Conservation (phyloP, 2,888 invertebrate genomes). For the Balanococcus diminutus region DNA sequence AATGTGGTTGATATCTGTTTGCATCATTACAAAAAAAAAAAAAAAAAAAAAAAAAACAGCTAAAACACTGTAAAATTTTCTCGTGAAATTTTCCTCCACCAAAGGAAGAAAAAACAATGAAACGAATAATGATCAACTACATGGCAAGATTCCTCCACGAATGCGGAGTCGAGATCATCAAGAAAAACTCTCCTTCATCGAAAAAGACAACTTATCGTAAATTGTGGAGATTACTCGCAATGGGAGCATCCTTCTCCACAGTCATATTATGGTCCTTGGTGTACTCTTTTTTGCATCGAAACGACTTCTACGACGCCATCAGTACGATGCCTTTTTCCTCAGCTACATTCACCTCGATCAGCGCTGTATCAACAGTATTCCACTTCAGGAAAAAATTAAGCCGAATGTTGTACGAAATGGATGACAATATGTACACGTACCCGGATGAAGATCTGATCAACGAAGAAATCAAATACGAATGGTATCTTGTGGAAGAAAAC, state of each 20-base stretch:
- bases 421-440: conserved; percentile 7
- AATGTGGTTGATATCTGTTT: too few species aligned
- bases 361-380: neutral
- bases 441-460: neutral
- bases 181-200: neutral
- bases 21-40: too few species aligned
- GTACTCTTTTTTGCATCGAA: neutral
- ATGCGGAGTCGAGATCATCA: neutral
- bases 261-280: neutral
- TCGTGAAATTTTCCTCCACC: too few species aligned
- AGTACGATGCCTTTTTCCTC: neutral
- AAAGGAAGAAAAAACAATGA: too few species aligned
- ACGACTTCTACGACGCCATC: neutral
- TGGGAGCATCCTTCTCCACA: neutral
- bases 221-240: neutral
- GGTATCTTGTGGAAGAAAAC: neutral
- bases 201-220: neutral
- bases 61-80: too few species aligned
- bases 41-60: too few species aligned
- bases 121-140: conserved; percentile 25
- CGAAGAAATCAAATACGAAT: neutral
- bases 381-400: neutral
- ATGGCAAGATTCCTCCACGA: neutral
- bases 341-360: neutral
- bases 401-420: neutral